Base-by-base conservation (phyloP, 1,140 invertebrate species). In the Bombus waltoni region DNA sequence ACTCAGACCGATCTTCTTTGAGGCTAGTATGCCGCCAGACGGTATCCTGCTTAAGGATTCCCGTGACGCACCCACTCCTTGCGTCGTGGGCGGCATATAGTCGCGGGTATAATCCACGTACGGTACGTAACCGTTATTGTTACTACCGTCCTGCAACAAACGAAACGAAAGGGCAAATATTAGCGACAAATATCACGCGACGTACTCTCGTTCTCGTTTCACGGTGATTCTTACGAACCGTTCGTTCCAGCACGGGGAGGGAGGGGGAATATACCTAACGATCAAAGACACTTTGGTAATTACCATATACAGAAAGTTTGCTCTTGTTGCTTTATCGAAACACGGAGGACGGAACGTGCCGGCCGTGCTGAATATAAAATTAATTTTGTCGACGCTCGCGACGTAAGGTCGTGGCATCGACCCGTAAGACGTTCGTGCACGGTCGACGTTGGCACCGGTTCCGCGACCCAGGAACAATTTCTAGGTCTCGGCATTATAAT, bases 111-210 rank as follows among this genome's bases (percentile, higher is more conserved):
- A 98, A 92, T 98, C 98, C 65, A 98, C 97, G 95, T 98, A 98
- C 25, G 98, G 97, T 57, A 98, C 97, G 94, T 98, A 98, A 40
- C 98, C 98, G 90, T 98, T 98, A 94, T 97, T 97, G 93, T 98
- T 98, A 92, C 97, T 97, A 82, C 97, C 97, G 92, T 97, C 96
- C 97, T 98, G 93, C 71, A 92, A 88, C 83, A 62, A n/a, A 10
- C 3, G 38, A 59, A 40, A 83, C 25, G 11, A 22, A 62, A 38
- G 9, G 47, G 4, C 8, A 25, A 85, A 22, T 15, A 68, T 84
- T 72, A 79, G 66, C n/a, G 66, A 40, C 3, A 40, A 68, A 28
- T 47, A 11, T n/a, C 6, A 6, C 1, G 1, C 32, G 32, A 32
- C 32, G 32, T 32, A 32, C 32, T 32, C 32, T 15, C 38, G 22